Evolutionary conservation across 2,797 vertebrate species (phyloP), one percentile per base, ranked within the genome.

Genomic region (Peromyscus nudipes): DNA sequence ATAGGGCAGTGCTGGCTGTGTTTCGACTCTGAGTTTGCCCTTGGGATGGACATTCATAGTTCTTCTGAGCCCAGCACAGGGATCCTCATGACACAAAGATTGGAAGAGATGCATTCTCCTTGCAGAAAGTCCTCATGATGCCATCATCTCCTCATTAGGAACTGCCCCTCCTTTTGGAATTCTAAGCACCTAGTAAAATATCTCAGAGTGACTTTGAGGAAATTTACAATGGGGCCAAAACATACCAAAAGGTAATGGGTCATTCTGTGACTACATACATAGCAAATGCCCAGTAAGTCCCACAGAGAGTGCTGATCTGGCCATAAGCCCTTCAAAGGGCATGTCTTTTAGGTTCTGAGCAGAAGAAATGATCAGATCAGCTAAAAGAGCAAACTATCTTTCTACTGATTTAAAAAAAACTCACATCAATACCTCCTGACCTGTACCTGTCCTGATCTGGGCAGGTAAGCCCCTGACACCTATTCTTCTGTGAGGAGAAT

Each of bases 21-120:
- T 57, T 86, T 13, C 29, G 6, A 75, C 8, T 3, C 34, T 77
- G 4, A 65, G 65, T 81, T 93, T 89, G 23, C 40, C 25, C 90
- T 93, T 87, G 62, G 10, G 46, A 43, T 81, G 87, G 88, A 95
- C 92, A 94, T 62, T 89, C 60, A 89, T 71, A n/a, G 93, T 34
- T 62, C 82, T 92, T 95, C 40, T 80, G 71, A 62, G 43, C 23
- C 55, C 87, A 94, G 64, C 16, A 40, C n/a, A 79, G n/a, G 52
- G 57, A 75, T 91, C 69, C 75, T 82, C 27, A 76, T 92, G 19
- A 87, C 40, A 86, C 65, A 73, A 89, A 29, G 69, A 82, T 73
- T 27, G 29, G 40, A 60, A 7, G 1, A 34, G 31, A 1, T 90
- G 13, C 13, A 31, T 9, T 96, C 89, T 85, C 55, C 19, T 16